Conservation (phyloP, 2,797 vertebrate genomes). For the Numenius phaeopus region DNA sequence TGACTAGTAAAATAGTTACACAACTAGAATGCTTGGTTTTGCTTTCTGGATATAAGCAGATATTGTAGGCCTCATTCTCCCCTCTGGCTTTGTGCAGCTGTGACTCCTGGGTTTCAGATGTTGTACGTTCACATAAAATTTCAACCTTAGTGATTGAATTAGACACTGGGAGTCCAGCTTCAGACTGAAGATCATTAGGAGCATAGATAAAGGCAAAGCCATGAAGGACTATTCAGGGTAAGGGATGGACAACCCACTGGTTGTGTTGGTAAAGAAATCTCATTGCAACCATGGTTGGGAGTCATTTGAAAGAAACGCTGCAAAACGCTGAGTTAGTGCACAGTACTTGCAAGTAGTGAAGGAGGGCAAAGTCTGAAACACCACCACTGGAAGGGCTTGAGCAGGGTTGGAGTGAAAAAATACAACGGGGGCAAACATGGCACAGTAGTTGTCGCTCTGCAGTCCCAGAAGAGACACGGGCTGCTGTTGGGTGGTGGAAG, state of each 20-base stretch:
- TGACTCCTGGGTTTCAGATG: background rate
- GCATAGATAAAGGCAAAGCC: background rate
- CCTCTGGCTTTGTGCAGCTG: background rate
- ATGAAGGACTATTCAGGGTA: background rate
- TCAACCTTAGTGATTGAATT: background rate
- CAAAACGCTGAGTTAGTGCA: background rate
- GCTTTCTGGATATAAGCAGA: background rate
- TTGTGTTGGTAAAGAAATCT: background rate
- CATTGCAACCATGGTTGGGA: background rate
- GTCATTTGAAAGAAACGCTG: background rate
- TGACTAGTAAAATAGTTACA: background rate
- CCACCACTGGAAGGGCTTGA: accelerated
- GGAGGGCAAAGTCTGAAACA: background rate
- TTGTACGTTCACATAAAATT: background rate
- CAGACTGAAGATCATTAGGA: background rate
- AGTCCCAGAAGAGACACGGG: background rate
- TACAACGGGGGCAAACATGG: background rate
- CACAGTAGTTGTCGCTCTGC: background rate
- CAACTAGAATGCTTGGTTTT: background rate
- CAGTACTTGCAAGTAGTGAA: background rate
- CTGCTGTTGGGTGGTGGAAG: background rate
- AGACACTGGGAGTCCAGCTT: background rate
- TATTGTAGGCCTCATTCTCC: background rate
- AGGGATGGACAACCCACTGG: background rate
- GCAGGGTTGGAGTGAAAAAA: background rate